phyloP scores from a whole-genome alignment of 2,888 invertebrate genomes.

The Eudasyphora cyanicolor region DNA sequence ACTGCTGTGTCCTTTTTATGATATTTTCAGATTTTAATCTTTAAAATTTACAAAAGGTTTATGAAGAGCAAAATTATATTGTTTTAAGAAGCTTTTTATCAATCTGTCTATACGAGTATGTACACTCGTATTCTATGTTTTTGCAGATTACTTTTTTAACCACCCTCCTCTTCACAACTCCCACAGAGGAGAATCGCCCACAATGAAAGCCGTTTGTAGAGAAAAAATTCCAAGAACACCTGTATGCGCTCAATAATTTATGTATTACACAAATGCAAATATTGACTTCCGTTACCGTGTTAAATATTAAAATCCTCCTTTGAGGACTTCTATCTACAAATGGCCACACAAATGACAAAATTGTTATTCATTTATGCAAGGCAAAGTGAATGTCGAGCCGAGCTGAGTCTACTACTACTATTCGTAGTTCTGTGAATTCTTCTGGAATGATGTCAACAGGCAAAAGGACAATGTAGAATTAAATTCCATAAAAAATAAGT shows the following conservation, averaged over 20 bases:
- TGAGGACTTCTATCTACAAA: not conserved
- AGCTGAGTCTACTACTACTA: not conserved
- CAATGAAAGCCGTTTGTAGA: not conserved
- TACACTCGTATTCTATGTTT: too few relatives aligned
- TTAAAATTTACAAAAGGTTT: too few relatives aligned
- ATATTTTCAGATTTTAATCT: too few relatives aligned
- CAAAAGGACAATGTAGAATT: not conserved
- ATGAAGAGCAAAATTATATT: too few relatives aligned
- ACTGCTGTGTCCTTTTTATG: too few relatives aligned
- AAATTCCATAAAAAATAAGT: not conserved
- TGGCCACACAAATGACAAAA: not conserved
- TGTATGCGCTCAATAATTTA: not conserved
- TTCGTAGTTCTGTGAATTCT: not conserved
- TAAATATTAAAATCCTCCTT: constrained; percentile 1
- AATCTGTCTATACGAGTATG: too few relatives aligned
- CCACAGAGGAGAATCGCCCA: too few relatives aligned
- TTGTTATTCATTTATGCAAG: constrained; percentile 18
- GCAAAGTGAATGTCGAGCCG: too few relatives aligned
- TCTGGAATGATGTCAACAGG: not conserved
- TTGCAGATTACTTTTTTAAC: too few relatives aligned
- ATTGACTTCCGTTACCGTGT: constrained; percentile 19
- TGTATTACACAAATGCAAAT: not conserved
- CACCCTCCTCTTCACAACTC: too few relatives aligned
- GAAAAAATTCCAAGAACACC: not conserved
- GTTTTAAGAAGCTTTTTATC: too few relatives aligned